A percentile compares a stretch with the other conserved stretches of the same genome.
Conservation (phyloP, 2,797 vertebrate genomes). For the Dermochelys coriacea region DNA sequence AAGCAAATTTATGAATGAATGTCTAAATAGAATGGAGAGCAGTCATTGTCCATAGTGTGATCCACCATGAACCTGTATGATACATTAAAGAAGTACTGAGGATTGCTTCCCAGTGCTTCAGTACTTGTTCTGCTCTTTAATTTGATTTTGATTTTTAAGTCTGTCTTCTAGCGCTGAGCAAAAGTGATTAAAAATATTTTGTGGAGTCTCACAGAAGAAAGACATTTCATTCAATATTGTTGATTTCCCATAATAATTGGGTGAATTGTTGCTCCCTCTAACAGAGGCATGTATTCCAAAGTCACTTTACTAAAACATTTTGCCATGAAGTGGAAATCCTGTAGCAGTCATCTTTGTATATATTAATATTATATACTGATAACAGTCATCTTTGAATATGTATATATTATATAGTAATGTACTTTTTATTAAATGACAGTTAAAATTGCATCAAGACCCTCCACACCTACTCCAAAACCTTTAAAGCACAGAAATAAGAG, state of each 20-base stretch:
- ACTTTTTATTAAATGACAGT: not conserved
- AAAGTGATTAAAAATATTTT: not conserved
- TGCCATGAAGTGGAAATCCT: not conserved
- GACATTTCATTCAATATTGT: not conserved
- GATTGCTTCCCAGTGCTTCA: not conserved
- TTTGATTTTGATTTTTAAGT: not conserved
- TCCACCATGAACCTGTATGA: accelerated
- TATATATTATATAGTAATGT: too few relatives aligned
- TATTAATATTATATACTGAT: not conserved
- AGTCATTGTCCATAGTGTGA: not conserved
- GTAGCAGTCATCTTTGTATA: not conserved
- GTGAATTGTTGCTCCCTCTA: not conserved
- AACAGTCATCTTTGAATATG: not conserved
- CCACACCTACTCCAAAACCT: not conserved
- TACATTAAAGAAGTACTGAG: not conserved
- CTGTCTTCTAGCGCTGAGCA: not conserved
- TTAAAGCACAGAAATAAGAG: not conserved
- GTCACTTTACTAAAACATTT: not conserved
- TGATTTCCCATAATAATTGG: not conserved
- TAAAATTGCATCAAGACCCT: not conserved
- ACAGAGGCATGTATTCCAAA: not conserved
- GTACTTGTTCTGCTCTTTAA: not conserved
- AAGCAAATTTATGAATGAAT: not conserved
- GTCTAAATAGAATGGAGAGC: not conserved
- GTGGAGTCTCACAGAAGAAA: not conserved